Conservation (phyloP, 2,113 vertebrate species). For the Indicator indicator region DNA sequence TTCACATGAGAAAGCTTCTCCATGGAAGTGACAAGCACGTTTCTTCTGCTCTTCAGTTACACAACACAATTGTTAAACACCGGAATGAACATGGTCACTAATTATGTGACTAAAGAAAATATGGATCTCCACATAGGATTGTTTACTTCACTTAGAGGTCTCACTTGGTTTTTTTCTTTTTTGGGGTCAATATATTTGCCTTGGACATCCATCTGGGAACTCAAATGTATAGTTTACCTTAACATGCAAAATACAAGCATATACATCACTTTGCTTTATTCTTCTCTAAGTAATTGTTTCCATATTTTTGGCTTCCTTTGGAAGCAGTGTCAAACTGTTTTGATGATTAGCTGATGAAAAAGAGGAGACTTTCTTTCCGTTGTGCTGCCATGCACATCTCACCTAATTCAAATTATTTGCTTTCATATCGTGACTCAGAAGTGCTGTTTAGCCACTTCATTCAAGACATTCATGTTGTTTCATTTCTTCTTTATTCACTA, state of each 20-base stretch:
- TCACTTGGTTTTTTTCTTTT: not conserved
- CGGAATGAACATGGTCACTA: not conserved
- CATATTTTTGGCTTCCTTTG: conserved; percentile 74
- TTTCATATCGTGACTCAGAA: conserved; percentile 59
- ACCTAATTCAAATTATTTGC: conserved; percentile 74
- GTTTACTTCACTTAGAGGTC: conserved; percentile 2
- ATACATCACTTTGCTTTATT: conserved; percentile 56
- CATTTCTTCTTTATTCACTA: conserved; percentile 17
- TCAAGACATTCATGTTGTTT: conserved; percentile 27
- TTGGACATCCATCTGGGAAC: conserved; percentile 28
- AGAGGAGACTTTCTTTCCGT: conserved; percentile 52
- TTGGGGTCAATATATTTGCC: not conserved
- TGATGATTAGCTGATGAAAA: conserved; percentile 79
- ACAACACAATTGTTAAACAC: not conserved
- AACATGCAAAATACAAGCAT: conserved; percentile 61
- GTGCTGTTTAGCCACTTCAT: conserved; percentile 64
- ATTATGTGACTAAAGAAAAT: not conserved
- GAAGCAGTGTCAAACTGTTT: conserved; percentile 72
- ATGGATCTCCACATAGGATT: not conserved
- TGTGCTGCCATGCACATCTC: conserved; percentile 59
- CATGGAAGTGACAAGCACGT: not conserved
- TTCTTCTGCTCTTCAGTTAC: conserved; percentile 30
- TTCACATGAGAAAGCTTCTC: conserved; percentile 25
- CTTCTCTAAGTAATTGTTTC: conserved; percentile 75
- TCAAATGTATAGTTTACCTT: conserved; percentile 64